phyloP scores from a whole-genome alignment of 2,113 vertebrate species.

The Prinia subflava region DNA sequence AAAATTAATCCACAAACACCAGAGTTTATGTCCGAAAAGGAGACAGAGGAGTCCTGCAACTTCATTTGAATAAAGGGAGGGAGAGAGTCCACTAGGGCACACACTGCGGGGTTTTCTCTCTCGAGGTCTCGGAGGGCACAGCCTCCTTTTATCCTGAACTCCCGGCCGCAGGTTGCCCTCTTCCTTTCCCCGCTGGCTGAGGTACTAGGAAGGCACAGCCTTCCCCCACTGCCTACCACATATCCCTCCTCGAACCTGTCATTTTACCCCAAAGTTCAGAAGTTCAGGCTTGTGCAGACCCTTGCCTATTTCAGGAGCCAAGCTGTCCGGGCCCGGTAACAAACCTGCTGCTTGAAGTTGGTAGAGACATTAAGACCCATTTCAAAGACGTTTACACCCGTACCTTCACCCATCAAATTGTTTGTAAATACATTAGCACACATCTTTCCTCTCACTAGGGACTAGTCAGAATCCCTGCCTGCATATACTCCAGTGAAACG shows the following conservation, averaged over 20 bases:
- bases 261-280: background rate
- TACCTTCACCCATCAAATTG: background rate
- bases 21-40: background rate
- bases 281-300: background rate
- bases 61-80: background rate
- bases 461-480: background rate
- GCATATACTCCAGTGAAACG: background rate
- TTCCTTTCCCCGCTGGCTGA: background rate
- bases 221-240: rapidly evolving
- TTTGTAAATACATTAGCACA: background rate
- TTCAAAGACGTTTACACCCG: background rate
- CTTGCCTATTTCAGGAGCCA: background rate
- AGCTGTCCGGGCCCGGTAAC: background rate
- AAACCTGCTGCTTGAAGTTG: background rate
- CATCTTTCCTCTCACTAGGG: background rate
- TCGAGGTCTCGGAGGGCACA: rapidly evolving
- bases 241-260: background rate
- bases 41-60: background rate
- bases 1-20: background rate
- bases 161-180: rapidly evolving
- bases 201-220: background rate
- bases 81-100: background rate
- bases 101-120: rapidly evolving
- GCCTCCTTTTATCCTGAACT: background rate
- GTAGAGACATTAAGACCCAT: background rate